Base-by-base conservation (phyloP, 2,113 vertebrate genomes). In the Labeo rohita region DNA sequence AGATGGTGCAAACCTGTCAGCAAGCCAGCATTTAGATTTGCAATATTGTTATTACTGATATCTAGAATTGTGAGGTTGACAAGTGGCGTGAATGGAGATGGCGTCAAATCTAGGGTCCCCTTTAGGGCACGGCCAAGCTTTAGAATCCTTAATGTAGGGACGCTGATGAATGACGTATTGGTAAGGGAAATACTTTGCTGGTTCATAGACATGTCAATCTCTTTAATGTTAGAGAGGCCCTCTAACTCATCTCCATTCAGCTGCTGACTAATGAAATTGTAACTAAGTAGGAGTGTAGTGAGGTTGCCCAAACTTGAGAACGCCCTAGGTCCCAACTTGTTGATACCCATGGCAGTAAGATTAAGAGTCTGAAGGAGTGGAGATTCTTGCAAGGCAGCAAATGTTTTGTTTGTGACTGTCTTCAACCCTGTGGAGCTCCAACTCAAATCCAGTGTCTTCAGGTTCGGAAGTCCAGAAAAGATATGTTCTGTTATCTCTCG, bases 21-120 rank as follows among this genome's bases (percentile, higher is more conserved):
- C 56, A 96, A 21, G n/a, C 90, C 94, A 0, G 89, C 91, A 1
- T 92, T 94, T 76, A 99, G 85, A 86, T 98, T 98, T 74, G 97
- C 98, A 39, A 99, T 94, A 84, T 99, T 99, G 90, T 99, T 99
- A 92, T 99, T 98, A 89, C 96, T 97, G 45, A 99, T 94, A 88
- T 99, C 98, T 79, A 99, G 90, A 65, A 94, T 0, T 16, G 93
- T 95, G 82, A 99, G 92, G 83, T 98, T 96, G 52, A 2, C 76
- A 45, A 99, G 92, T 66, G 84, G 89, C 21, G 49, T 90, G 87
- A 99, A 99, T 10, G 97, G 98, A 0, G 97, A 99, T 4, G 94
- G 94, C 65, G 96, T 92, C 52, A 93, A 2, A 36, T 92, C 92
- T 86, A 95, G 74, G 43, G 92, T 94, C 65, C 79, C 93, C 16